Evolutionary conservation across 2,113 vertebrate genomes (phyloP).

Genomic region (Dendrocopos noguchii): DNA sequence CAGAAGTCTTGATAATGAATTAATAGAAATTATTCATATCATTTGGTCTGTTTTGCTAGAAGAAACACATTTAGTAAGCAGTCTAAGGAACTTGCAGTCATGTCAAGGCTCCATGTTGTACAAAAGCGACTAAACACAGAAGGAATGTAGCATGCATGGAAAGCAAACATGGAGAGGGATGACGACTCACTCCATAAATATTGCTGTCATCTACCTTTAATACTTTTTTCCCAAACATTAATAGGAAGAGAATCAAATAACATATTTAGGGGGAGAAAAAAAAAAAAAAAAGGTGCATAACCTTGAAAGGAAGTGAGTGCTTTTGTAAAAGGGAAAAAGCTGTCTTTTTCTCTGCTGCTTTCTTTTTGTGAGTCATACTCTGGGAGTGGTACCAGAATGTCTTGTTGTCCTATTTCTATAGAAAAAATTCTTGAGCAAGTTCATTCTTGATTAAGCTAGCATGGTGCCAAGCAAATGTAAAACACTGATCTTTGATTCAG

Average conservation of each 20-base stretch:
- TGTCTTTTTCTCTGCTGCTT: not conserved
- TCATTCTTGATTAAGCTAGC: slow-evolving; percentile 43
- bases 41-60: not conserved
- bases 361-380: slow-evolving; percentile 55
- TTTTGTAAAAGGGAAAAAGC: not conserved
- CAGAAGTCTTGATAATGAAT: not conserved
- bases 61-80: not conserved
- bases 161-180: not conserved
- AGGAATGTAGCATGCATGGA: not conserved
- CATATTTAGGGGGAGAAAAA: not conserved
- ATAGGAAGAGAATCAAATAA: slow-evolving; percentile 1
- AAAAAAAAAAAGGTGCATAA: slow-evolving; percentile 22
- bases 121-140: not conserved
- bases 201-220: not conserved
- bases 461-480: slow-evolving; percentile 44
- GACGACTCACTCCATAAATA: not conserved
- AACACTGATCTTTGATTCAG: slow-evolving; percentile 9
- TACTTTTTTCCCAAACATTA: not conserved
- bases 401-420: slow-evolving; percentile 50
- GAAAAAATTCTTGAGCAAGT: slow-evolving; percentile 59
- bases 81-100: not conserved
- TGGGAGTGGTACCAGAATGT: slow-evolving; percentile 28
- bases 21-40: not conserved
- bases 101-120: not conserved
- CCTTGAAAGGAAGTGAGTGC: not conserved